phyloP scores from a whole-genome alignment of 2,888 invertebrate species.

The Melanostoma mellinum region DNA sequence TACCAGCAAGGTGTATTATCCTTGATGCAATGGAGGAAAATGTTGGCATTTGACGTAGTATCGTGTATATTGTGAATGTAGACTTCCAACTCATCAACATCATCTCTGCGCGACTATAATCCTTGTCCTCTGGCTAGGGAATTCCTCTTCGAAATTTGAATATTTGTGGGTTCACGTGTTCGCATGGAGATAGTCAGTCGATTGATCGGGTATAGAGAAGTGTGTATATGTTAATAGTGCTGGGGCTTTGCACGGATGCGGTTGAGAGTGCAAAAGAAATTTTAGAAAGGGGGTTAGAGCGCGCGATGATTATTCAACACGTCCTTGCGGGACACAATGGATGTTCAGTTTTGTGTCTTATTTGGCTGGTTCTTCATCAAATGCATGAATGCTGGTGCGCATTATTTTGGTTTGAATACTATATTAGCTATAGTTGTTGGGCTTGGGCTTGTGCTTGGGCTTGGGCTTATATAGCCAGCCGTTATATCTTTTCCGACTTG shows the following conservation, averaged over 20 bases:
- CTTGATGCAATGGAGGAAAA: constrained; percentile 42
- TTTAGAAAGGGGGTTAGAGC: constrained; percentile 63
- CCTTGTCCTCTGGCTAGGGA: constrained; percentile 80
- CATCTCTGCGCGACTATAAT: constrained; percentile 78
- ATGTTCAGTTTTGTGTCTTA: constrained; percentile 72
- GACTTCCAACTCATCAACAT: constrained; percentile 69
- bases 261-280: constrained; percentile 63
- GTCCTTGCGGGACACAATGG: constrained; percentile 77
- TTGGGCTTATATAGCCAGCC: constrained; percentile 3
- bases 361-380: constrained; percentile 66
- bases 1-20: constrained; percentile 6
- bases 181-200: constrained; percentile 52
- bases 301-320: constrained; percentile 80
- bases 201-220: constrained; percentile 60
- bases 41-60: constrained; percentile 77
- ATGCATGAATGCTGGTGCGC: constrained; percentile 46
- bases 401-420: constrained; percentile 65
- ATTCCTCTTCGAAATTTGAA: constrained; percentile 80
- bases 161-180: constrained; percentile 80
- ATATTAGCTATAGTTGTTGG: constrained; percentile 38
- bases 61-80: constrained; percentile 72
- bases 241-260: constrained; percentile 16
- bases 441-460: not conserved
- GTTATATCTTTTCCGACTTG: constrained; percentile 26
- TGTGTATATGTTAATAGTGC: constrained; percentile 1